Evolutionary conservation across 2,888 invertebrate species (phyloP).

Genomic region (Zygothrica quintamaculata): DNA sequence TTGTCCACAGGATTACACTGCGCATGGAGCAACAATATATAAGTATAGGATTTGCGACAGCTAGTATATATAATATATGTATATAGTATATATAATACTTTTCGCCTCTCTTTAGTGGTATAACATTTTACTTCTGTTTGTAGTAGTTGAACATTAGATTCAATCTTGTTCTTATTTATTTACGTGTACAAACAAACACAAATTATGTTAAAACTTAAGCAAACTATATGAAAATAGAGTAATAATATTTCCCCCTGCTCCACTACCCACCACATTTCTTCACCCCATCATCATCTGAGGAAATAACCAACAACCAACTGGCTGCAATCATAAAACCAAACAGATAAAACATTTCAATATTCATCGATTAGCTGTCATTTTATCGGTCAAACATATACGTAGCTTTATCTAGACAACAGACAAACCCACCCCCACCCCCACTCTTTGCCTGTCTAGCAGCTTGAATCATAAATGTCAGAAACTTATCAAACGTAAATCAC

Average conservation of each 20-base stretch:
- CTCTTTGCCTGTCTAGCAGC: not conserved
- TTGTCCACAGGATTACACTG: slow-evolving; percentile 26
- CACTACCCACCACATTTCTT: not conserved
- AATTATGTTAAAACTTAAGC: no score
- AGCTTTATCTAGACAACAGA: slow-evolving; percentile 22
- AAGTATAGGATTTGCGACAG: slow-evolving; percentile 7
- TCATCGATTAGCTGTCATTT: slow-evolving; percentile 72
- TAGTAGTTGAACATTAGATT: no score
- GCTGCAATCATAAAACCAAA: slow-evolving; percentile 29
- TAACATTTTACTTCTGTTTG: no score
- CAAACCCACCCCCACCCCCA: not conserved
- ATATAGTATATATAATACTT: no score
- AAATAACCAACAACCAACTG: slow-evolving; percentile 10
- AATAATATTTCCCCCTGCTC: not conserved
- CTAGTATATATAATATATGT: no score
- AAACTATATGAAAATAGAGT: no score
- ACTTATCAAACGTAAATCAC: slow-evolving; percentile 65
- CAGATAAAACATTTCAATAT: slow-evolving; percentile 53
- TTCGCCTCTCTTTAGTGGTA: no score
- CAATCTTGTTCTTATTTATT: no score
- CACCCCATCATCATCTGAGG: not conserved
- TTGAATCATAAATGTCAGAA: slow-evolving; percentile 54
- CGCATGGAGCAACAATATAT: not conserved
- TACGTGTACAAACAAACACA: no score
- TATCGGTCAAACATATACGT: slow-evolving; percentile 52